Evolutionary conservation across 2,113 vertebrate species (phyloP).

Genomic region (Rhinopomastus cyanomelas): DNA sequence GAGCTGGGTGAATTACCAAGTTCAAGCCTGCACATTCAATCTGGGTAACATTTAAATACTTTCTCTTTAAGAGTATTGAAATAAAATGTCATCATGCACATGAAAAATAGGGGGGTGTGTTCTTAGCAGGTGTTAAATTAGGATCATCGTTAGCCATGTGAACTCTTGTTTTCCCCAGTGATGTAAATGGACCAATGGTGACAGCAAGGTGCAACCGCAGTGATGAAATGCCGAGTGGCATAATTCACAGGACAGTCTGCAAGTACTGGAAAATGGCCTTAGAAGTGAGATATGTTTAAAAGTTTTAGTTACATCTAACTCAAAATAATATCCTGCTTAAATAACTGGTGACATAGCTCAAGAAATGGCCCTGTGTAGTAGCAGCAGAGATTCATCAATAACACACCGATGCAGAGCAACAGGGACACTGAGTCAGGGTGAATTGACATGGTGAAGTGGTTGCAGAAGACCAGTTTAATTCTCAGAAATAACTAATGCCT

Average conservation of each 20-base stretch:
- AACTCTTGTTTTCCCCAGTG: neutral
- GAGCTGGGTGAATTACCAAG: neutral
- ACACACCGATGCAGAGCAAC: accelerated
- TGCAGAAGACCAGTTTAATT: neutral
- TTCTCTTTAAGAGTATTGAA: neutral
- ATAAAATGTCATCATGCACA: neutral
- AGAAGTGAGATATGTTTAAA: neutral
- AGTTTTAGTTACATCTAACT: neutral
- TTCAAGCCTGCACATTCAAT: neutral
- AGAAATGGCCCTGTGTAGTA: neutral
- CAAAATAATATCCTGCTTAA: neutral
- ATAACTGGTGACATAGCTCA: neutral
- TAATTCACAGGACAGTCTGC: neutral
- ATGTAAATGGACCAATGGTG: neutral
- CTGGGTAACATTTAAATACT: neutral
- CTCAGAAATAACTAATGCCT: neutral
- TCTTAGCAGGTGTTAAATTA: neutral
- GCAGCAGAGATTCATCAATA: neutral
- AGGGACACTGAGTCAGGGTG: neutral
- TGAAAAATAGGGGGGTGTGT: neutral
- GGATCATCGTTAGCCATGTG: neutral
- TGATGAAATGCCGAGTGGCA: neutral
- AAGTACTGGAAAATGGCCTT: neutral
- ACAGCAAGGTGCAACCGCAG: neutral
- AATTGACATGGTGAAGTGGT: neutral